These are phyloP conservation scores for Pomacea maculata DNA, from an alignment of 1,140 invertebrate genomes.

Conservation along the genomic window DNA sequence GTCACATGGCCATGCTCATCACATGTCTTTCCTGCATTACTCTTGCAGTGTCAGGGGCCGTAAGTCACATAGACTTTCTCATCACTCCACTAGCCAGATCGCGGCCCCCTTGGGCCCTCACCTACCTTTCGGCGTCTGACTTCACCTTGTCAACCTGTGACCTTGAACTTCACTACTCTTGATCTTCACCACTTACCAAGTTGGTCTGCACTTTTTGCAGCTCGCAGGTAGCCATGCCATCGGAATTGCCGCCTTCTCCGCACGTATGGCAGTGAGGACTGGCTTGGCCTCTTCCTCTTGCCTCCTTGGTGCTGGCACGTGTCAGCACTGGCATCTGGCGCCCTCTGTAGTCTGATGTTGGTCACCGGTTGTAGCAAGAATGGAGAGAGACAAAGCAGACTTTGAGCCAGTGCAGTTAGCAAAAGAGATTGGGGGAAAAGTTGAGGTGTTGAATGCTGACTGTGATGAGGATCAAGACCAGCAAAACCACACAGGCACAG, in stretches of 20 bases:
- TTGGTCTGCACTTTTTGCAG: constrained; percentile 72
- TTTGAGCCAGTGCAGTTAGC: too few relatives aligned
- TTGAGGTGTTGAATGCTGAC: too few relatives aligned
- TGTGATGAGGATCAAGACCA: too few relatives aligned
- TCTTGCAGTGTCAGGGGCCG: constrained; percentile 29
- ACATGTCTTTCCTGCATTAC: constrained; percentile 11
- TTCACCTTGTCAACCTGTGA: background rate
- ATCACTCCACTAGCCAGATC: constrained; percentile 3
- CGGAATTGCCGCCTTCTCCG: constrained; percentile 95
- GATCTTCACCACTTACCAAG: background rate
- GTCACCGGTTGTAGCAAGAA: too few relatives aligned
- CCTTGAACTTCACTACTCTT: background rate
- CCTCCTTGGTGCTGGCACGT: too few relatives aligned
- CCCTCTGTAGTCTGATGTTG: too few relatives aligned
- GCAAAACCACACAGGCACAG: too few relatives aligned
- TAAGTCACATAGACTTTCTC: constrained; percentile 25
- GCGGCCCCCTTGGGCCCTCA: constrained; percentile 13
- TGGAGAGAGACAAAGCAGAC: too few relatives aligned
- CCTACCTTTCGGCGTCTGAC: constrained; percentile 24
- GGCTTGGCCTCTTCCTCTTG: background rate
- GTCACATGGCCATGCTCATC: background rate
- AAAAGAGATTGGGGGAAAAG: too few relatives aligned
- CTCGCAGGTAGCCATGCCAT: constrained; percentile 96
- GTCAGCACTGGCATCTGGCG: too few relatives aligned
- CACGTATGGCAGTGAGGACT: constrained; percentile 87